Evolutionary conservation across 2,113 vertebrate genomes (phyloP).

Genomic region (Pycnonotus jocosus): DNA sequence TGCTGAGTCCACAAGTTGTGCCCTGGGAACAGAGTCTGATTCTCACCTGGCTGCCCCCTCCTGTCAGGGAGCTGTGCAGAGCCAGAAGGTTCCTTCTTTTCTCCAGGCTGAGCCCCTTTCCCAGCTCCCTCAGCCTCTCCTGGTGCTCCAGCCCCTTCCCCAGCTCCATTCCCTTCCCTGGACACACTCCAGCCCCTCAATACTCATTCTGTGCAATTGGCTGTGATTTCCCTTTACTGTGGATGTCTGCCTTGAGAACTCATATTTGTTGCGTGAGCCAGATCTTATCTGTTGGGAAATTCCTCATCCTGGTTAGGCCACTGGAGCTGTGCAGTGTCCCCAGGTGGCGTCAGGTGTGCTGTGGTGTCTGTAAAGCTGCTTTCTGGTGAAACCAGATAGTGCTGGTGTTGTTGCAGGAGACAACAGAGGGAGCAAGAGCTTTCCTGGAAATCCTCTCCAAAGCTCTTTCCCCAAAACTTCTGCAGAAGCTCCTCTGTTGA

Average conservation of each 20-base stretch:
- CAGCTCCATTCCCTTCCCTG: fast-evolving
- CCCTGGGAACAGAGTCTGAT: background rate
- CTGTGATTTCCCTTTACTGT: background rate
- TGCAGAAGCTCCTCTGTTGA: background rate
- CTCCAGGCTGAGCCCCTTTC: background rate
- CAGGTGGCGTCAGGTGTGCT: background rate
- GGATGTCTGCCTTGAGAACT: background rate
- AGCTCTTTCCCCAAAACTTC: background rate
- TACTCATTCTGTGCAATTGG: background rate
- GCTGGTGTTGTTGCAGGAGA: background rate
- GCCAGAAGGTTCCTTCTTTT: background rate
- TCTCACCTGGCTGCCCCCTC: background rate
- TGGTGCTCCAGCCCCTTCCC: background rate
- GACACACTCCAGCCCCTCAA: background rate
- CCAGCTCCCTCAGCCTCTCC: fast-evolving
- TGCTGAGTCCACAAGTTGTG: background rate
- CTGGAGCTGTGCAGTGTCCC: background rate
- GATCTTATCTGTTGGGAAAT: background rate
- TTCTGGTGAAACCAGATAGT: background rate
- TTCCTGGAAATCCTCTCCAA: background rate
- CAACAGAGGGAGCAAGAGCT: background rate
- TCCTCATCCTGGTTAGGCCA: background rate
- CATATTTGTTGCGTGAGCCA: fast-evolving
- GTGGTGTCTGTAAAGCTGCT: background rate
- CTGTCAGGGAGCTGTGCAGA: background rate